Evolutionary conservation across 37 sponge, comb jelly and placozoan species (phyloP).

Genomic region (Hexactinellida sp.): DNA sequence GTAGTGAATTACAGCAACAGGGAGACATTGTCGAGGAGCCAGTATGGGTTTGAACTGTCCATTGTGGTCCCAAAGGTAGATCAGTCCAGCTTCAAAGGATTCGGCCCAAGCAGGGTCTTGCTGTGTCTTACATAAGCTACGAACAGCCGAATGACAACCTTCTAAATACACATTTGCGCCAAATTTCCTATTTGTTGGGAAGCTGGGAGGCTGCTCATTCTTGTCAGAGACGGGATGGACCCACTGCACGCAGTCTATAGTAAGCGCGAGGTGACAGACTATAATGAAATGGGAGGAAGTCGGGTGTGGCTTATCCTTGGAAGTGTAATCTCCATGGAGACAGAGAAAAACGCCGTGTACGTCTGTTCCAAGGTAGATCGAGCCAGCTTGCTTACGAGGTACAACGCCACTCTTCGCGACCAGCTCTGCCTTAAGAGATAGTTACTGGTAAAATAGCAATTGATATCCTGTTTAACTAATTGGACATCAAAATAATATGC

Average conservation of each 20-base stretch:
- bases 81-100: background rate
- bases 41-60: background rate
- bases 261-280: background rate
- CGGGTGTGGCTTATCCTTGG: background rate
- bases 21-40: background rate
- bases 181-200: background rate
- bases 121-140: background rate
- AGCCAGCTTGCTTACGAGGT: background rate
- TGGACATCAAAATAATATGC: no score
- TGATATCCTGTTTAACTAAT: no score
- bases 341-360: background rate
- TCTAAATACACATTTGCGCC: background rate
- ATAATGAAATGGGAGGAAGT: background rate
- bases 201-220: background rate
- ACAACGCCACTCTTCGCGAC: background rate
- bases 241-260: background rate
- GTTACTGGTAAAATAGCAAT: background rate
- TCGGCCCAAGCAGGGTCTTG: background rate
- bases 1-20: background rate
- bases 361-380: background rate
- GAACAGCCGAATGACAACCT: background rate
- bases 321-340: background rate
- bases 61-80: background rate
- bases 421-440: background rate
- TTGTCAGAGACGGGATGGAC: background rate